phyloP scores from a whole-genome alignment of 1,140 invertebrate genomes.

The Camponotus vicinus region DNA sequence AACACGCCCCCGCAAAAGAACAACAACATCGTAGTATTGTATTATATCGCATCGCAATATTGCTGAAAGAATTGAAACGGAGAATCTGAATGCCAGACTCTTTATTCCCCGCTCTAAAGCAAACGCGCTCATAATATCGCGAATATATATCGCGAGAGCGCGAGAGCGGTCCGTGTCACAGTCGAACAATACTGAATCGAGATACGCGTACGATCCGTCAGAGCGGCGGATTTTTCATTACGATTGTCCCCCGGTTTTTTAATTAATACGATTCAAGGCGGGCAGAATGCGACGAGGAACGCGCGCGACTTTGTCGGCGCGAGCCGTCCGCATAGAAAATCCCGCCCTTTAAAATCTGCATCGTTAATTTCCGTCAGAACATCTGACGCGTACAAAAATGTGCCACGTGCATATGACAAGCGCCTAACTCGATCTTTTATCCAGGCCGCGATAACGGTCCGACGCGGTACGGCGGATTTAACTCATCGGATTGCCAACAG shows the following conservation, averaged over 20 bases:
- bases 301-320: constrained; percentile 25
- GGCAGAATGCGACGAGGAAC: constrained; percentile 32
- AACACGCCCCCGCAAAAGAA: constrained; percentile 36
- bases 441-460: constrained; percentile 7
- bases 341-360: constrained; percentile 60
- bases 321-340: constrained; percentile 41
- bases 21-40: constrained; percentile 43
- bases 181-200: constrained; percentile 46
- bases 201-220: constrained; percentile 33
- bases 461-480: constrained; percentile 11
- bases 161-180: constrained; percentile 31
- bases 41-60: constrained; percentile 42
- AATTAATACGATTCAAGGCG: constrained; percentile 56
- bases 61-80: constrained; percentile 37
- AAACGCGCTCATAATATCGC: constrained; percentile 50
- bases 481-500: constrained; percentile 7
- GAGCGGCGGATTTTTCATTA: constrained; percentile 57
- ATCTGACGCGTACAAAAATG: constrained; percentile 60
- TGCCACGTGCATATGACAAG: constrained; percentile 61
- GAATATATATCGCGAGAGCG: not conserved
- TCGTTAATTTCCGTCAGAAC: constrained; percentile 62
- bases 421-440: constrained; percentile 60
- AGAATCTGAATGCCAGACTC: constrained; percentile 20
- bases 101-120: constrained; percentile 47
- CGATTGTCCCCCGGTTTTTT: constrained; percentile 31